A percentile compares a stretch with the other conserved stretches of the same genome.
Conservation (phyloP, 2,888 invertebrate species). For the Philereme vetulata region DNA sequence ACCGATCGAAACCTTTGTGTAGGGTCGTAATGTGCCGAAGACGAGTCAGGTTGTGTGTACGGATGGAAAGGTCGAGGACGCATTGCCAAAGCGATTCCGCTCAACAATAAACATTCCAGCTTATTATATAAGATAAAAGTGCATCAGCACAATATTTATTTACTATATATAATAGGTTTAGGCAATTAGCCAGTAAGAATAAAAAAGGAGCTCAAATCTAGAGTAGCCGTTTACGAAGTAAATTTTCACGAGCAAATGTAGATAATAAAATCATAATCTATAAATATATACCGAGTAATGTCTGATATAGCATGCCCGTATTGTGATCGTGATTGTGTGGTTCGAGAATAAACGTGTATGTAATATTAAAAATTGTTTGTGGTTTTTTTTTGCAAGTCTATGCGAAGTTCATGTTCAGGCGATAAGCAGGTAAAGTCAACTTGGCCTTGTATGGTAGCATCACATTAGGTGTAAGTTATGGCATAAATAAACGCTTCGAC, state of each 20-base stretch:
- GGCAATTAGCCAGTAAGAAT: conserved; percentile 15
- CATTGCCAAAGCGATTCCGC: conserved; percentile 64
- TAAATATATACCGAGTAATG: conserved; percentile 54
- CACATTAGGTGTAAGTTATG: background rate
- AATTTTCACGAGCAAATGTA: conserved; percentile 30
- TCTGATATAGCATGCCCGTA: conserved; percentile 55
- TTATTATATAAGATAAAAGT: conserved; percentile 52
- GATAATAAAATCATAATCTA: conserved; percentile 27
- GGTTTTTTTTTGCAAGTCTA: conserved; percentile 59
- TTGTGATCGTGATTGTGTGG: conserved; percentile 61
- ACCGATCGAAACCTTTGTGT: conserved; percentile 46
- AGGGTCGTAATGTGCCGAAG: conserved; percentile 62
- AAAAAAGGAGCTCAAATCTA: conserved; percentile 33
- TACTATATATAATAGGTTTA: conserved; percentile 33
- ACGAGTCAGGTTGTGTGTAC: conserved; percentile 57
- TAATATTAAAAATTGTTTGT: conserved; percentile 64
- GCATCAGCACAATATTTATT: conserved; percentile 63
- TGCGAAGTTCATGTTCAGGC: conserved; percentile 39
- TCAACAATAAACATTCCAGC: conserved; percentile 74
- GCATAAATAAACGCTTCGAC: background rate
- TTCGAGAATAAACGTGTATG: conserved; percentile 77
- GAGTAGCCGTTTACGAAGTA: conserved; percentile 19
- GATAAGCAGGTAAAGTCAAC: conserved; percentile 23
- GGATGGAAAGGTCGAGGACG: conserved; percentile 73
- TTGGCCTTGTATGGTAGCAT: conserved; percentile 3